A percentile compares a stretch with the other conserved stretches of the same genome.
These are phyloP conservation scores for Willowsia nigromaculata DNA, from an alignment of 2,888 invertebrate genomes.

Conservation along the genomic window DNA sequence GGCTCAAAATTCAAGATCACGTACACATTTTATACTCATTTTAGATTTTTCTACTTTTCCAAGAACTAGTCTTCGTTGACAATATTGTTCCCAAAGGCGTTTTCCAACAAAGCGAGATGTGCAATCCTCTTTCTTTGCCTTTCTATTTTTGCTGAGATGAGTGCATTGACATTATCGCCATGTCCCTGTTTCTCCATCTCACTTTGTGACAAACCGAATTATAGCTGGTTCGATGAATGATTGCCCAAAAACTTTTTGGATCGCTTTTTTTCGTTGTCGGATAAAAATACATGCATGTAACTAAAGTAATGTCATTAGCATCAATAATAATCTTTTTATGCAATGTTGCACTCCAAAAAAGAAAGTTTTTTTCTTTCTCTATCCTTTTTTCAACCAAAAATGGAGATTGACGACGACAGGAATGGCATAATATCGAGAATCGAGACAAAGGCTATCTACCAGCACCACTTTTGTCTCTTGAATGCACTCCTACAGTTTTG, in stretches of 20 bases:
- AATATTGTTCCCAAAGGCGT: slow-evolving; percentile 21
- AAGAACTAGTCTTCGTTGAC: not conserved
- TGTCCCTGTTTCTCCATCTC: not conserved
- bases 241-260: not conserved
- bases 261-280: not conserved
- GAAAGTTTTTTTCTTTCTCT: not conserved
- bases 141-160: not conserved
- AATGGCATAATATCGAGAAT: not conserved
- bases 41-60: not conserved
- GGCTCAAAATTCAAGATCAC: too few species aligned
- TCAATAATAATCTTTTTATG: slow-evolving; percentile 63
- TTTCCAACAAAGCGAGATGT: slow-evolving; percentile 37
- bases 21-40: not conserved
- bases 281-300: not conserved
- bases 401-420: not conserved
- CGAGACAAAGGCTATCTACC: not conserved
- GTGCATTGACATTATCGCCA: not conserved
- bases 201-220: slow-evolving; percentile 20
- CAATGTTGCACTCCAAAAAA: slow-evolving; percentile 50
- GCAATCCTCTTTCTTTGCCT: not conserved
- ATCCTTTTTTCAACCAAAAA: not conserved
- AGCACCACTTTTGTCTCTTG: not conserved
- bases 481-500: not conserved
- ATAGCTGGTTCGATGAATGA: slow-evolving; percentile 43
- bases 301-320: slow-evolving; percentile 56